Percentiles rank a stretch among this genome's conserved stretches.
Conservation (phyloP, 2,113 vertebrate species). For the Platycercus adscitus region DNA sequence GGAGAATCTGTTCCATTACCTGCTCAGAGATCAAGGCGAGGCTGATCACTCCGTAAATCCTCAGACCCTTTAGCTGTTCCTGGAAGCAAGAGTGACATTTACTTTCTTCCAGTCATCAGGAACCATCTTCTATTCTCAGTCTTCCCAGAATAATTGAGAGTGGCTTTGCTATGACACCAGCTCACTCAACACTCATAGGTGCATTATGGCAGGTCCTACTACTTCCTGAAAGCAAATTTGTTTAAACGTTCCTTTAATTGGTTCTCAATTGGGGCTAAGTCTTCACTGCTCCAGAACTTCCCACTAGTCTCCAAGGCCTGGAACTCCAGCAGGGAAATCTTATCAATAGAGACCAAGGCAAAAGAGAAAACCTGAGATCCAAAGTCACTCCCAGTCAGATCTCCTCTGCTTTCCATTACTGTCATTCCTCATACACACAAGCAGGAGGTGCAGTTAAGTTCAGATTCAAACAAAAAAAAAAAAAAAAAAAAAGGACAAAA, state of each 20-base stretch:
- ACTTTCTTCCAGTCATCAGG: not conserved
- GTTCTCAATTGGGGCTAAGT: not conserved
- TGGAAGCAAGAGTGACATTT: not conserved
- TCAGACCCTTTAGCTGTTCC: not conserved
- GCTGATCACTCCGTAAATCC: not conserved
- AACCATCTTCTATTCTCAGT: not conserved
- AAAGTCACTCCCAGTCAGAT: not conserved
- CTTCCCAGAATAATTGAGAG: not conserved
- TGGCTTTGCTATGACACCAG: not conserved
- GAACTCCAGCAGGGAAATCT: not conserved
- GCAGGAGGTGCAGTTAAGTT: not conserved
- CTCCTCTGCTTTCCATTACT: not conserved
- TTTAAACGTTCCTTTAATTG: not conserved
- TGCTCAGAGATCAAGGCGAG: not conserved
- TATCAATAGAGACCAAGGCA: not conserved
- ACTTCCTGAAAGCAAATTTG: not conserved
- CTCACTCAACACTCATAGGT: not conserved
- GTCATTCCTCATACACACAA: not conserved
- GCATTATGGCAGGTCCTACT: not conserved
- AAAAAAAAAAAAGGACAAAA: not conserved
- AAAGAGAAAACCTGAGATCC: not conserved
- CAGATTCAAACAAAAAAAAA: not conserved
- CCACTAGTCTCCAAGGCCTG: not conserved
- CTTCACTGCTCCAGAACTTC: not conserved
- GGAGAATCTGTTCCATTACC: not conserved